Percentiles rank a stretch among this genome's conserved stretches.
Evolutionary conservation across 2,888 invertebrate species (phyloP).

Genomic region (Ypsolopha sequella): DNA sequence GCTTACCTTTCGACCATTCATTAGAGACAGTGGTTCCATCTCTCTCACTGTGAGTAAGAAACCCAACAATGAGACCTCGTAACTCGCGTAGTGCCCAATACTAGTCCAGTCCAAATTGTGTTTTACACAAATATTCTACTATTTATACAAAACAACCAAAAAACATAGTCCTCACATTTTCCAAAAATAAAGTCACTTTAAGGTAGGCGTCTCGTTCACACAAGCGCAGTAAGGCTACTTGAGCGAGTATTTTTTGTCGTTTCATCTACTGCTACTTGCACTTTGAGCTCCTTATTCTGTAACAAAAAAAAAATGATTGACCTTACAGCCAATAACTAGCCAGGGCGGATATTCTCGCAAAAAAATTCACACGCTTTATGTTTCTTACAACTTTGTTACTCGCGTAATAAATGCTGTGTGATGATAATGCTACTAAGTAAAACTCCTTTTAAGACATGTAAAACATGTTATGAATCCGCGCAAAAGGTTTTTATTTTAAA

Average conservation of each 20-base stretch:
- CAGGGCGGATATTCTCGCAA: too few relatives aligned
- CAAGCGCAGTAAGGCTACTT: slow-evolving; percentile 56
- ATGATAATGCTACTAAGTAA: too few relatives aligned
- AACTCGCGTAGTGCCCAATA: too few relatives aligned
- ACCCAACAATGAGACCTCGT: background rate
- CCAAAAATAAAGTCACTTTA: background rate
- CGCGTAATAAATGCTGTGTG: too few relatives aligned
- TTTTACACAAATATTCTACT: slow-evolving; percentile 7
- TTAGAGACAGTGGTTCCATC: background rate
- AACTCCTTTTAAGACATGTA: too few relatives aligned
- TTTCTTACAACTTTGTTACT: too few relatives aligned
- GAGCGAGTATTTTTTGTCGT: slow-evolving; percentile 37
- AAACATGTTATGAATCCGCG: too few relatives aligned
- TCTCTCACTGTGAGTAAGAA: background rate
- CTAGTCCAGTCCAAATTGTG: background rate
- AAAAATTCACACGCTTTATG: too few relatives aligned
- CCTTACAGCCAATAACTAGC: background rate
- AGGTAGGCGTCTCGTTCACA: slow-evolving; percentile 20
- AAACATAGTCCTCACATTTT: background rate
- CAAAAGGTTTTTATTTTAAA: too few relatives aligned
- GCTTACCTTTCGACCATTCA: too few relatives aligned
- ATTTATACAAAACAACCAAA: background rate
- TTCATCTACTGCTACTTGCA: slow-evolving; percentile 19
- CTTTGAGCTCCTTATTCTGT: background rate
- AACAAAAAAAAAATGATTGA: background rate